Conservation (phyloP, 2,888 invertebrate genomes). For the Macaria notata region DNA sequence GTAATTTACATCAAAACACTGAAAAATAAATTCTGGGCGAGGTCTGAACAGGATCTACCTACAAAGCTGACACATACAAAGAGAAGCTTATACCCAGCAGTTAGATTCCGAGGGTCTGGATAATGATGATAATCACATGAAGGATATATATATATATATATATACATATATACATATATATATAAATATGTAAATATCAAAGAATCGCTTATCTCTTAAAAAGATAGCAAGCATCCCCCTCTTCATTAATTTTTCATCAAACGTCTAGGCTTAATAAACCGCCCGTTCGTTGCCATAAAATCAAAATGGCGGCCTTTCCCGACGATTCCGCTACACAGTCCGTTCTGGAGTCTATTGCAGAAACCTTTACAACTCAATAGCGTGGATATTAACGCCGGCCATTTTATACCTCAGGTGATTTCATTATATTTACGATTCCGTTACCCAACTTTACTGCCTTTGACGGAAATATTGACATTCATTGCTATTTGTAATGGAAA, state of each 20-base stretch:
- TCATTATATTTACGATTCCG: slow-evolving; percentile 25
- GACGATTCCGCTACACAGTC: slow-evolving; percentile 2
- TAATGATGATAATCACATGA: no score
- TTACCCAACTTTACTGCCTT: slow-evolving; percentile 18
- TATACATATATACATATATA: no score
- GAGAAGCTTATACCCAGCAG: no score
- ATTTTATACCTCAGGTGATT: slow-evolving; percentile 20
- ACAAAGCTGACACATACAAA: no score
- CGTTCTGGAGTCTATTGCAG: slow-evolving; percentile 10
- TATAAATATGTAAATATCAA: no score
- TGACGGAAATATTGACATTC: slow-evolving; percentile 20
- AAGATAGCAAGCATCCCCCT: no score
- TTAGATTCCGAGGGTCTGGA: no score
- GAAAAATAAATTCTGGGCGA: no score
- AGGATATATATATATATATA: no score
- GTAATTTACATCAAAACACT: no score
- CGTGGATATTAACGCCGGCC: slow-evolving; percentile 23
- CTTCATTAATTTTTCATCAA: slow-evolving; percentile 9
- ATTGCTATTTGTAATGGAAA: slow-evolving; percentile 1
- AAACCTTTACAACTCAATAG: slow-evolving; percentile 25
- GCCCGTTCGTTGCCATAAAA: slow-evolving; percentile 15
- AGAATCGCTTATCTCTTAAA: no score
- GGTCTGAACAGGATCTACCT: no score
- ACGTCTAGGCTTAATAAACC: slow-evolving; percentile 4
- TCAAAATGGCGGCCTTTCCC: slow-evolving; percentile 18